Conservation (phyloP, 2,888 invertebrate genomes). For the Agonopterix arenella region DNA sequence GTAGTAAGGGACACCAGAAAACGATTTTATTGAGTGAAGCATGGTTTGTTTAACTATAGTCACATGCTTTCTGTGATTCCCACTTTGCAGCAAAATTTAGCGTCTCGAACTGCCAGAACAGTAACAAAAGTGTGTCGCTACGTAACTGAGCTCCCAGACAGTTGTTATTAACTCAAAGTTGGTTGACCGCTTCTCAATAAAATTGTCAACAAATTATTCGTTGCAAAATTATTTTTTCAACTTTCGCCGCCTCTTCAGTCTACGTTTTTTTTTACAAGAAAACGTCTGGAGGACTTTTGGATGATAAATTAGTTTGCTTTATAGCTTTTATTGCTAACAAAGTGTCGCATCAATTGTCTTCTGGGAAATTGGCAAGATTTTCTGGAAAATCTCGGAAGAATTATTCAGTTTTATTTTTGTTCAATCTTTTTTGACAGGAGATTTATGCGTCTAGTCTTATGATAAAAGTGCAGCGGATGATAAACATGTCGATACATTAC, state of each 20-base stretch:
- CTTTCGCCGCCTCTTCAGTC: slow-evolving; percentile 15
- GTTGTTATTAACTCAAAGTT: slow-evolving; percentile 9
- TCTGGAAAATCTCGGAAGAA: slow-evolving; percentile 1
- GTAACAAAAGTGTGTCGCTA: no score
- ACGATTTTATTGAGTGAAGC: no score
- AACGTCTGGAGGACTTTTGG: slow-evolving; percentile 41
- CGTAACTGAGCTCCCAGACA: no score
- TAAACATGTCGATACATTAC: no score
- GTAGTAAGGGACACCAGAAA: no score
- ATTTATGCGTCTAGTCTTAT: neutral
- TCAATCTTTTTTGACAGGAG: neutral
- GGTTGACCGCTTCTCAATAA: slow-evolving; percentile 12
- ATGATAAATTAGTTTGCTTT: slow-evolving; percentile 44
- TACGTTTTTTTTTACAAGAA: slow-evolving; percentile 19
- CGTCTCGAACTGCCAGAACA: no score
- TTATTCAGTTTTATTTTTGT: neutral
- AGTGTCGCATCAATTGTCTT: slow-evolving; percentile 13
- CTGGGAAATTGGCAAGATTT: slow-evolving; percentile 6
- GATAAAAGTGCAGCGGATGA: no score
- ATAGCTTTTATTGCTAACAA: slow-evolving; percentile 26
- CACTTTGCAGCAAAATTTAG: no score
- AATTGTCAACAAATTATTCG: slow-evolving; percentile 15
- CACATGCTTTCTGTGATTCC: no score
- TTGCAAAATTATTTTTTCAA: slow-evolving; percentile 9
- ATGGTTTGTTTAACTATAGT: no score